These are phyloP conservation scores for Suillia variegata DNA, from an alignment of 2,888 invertebrate species.

Conservation along the genomic window DNA sequence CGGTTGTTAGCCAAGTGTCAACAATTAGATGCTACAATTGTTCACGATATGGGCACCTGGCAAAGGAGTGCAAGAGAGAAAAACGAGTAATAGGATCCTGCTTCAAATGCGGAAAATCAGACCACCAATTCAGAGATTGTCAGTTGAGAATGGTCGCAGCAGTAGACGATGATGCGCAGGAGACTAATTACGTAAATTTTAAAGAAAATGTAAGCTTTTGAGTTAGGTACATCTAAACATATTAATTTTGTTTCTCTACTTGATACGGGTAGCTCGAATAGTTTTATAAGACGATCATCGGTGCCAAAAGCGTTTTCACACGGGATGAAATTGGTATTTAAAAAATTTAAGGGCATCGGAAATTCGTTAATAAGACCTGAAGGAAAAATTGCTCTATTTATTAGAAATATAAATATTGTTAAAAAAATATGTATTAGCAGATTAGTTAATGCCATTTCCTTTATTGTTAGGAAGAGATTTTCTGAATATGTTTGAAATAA, in stretches of 20 bases:
- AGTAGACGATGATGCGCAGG: neutral
- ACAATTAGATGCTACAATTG: conserved; percentile 10
- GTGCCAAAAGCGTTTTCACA: no score
- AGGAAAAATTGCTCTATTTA: conserved; percentile 5
- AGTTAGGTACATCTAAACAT: neutral
- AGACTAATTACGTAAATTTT: neutral
- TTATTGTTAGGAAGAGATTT: neutral
- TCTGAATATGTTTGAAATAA: neutral
- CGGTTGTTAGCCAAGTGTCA: no score
- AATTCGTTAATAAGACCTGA: neutral
- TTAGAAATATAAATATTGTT: neutral
- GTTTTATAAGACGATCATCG: conserved; percentile 6
- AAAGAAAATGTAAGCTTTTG: conserved; percentile 13
- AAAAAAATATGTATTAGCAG: neutral
- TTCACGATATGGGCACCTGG: conserved; percentile 16
- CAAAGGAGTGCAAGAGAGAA: conserved; percentile 7
- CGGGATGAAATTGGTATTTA: no score
- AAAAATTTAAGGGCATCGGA: conserved; percentile 1
- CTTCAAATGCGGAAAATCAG: conserved; percentile 6
- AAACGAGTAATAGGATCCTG: conserved; percentile 15
- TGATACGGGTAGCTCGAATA: conserved; percentile 16
- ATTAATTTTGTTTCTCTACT: conserved; percentile 13
- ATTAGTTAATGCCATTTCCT: neutral
- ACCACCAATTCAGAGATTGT: conserved; percentile 13
- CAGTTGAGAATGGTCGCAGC: neutral